A percentile compares a stretch with the other conserved stretches of the same genome.
Conservation (phyloP, 2,888 invertebrate species). For the Polyommatus iphigenia region DNA sequence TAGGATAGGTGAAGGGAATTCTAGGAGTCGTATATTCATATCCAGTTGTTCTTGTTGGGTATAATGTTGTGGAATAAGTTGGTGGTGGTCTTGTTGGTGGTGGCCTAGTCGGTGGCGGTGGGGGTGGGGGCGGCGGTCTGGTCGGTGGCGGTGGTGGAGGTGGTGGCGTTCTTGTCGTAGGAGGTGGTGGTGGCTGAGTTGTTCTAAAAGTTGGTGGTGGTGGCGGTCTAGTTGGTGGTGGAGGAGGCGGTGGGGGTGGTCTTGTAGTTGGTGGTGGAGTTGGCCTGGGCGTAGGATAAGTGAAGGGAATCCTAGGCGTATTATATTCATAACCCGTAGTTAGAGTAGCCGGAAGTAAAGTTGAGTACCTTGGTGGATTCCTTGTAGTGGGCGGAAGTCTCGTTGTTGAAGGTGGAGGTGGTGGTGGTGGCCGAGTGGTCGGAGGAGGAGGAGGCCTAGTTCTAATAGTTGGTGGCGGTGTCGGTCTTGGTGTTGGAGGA, state of each 20-base stretch:
- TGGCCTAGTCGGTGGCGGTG: constrained; percentile 14
- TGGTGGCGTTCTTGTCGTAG: constrained; percentile 33
- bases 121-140: constrained; percentile 29
- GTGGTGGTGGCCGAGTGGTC: constrained; percentile 31
- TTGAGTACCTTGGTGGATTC: constrained; percentile 39
- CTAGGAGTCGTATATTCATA: constrained; percentile 29
- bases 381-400: constrained; percentile 27
- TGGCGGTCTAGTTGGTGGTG: constrained; percentile 37
- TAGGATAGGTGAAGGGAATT: constrained; percentile 25
- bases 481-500: constrained; percentile 35
- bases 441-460: constrained; percentile 28
- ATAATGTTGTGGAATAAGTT: constrained; percentile 35
- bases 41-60: constrained; percentile 15
- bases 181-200: constrained; percentile 34
- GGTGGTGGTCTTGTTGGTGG: constrained; percentile 36
- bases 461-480: constrained; percentile 32
- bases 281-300: constrained; percentile 30
- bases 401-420: background rate
- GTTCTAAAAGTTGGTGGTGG: constrained; percentile 33
- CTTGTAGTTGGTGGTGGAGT: constrained; percentile 30
- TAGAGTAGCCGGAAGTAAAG: background rate
- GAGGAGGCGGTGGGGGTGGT: constrained; percentile 38
- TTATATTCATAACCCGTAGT: constrained; percentile 27
- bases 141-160: constrained; percentile 33
- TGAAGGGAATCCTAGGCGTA: constrained; percentile 26